Conservation (phyloP, 2,888 invertebrate species). For the Mythimna ferrago region DNA sequence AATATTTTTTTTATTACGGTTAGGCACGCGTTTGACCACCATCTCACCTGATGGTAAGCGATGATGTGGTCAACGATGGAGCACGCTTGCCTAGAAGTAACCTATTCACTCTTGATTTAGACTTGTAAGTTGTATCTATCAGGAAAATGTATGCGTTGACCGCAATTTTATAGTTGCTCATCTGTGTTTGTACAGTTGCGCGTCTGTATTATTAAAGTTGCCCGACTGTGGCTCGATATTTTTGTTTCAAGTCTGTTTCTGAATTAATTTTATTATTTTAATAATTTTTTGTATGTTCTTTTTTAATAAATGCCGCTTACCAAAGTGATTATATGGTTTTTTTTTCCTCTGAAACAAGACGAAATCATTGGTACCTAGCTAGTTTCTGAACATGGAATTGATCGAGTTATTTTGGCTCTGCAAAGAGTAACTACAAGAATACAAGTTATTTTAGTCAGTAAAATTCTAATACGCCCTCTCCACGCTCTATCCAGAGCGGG, state of each 20-base stretch:
- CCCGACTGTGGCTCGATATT: background rate
- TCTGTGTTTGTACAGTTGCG: slow-evolving; percentile 17
- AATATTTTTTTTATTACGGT: background rate
- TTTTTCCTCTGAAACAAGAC: slow-evolving; percentile 5
- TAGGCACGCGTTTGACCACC: too few relatives aligned
- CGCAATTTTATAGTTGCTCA: slow-evolving; percentile 38
- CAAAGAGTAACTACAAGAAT: too few relatives aligned
- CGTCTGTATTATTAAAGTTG: background rate
- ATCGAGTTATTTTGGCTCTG: too few relatives aligned
- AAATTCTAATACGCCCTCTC: too few relatives aligned
- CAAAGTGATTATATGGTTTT: slow-evolving; percentile 78
- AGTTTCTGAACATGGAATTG: too few relatives aligned
- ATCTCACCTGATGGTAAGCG: too few relatives aligned
- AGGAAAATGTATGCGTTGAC: slow-evolving; percentile 18
- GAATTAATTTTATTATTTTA: slow-evolving; percentile 69
- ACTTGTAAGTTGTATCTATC: too few relatives aligned
- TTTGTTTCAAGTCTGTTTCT: slow-evolving; percentile 50
- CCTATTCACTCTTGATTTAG: too few relatives aligned
- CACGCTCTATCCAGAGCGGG: too few relatives aligned
- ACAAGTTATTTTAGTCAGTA: too few relatives aligned
- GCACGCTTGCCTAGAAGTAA: too few relatives aligned
- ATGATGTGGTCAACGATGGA: too few relatives aligned
- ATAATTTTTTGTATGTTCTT: slow-evolving; percentile 79
- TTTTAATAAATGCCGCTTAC: slow-evolving; percentile 88
- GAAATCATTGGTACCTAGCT: background rate